Conservation (phyloP, 2,113 vertebrate genomes). For the Perca schrenkii region DNA sequence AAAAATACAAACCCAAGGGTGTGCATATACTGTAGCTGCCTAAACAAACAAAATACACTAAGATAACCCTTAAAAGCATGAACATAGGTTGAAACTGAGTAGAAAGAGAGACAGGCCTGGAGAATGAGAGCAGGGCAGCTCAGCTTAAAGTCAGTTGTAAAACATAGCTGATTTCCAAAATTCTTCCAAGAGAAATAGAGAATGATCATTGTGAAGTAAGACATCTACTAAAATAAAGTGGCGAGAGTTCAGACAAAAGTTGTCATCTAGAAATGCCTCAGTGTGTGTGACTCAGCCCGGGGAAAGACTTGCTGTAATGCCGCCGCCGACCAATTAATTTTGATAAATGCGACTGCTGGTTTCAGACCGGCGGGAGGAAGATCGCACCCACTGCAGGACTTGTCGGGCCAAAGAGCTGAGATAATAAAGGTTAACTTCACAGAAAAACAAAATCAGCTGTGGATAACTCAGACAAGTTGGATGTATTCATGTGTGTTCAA, state of each 20-base stretch:
- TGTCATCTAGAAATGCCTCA: slow-evolving; percentile 42
- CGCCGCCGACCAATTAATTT: slow-evolving; percentile 72
- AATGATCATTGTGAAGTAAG: slow-evolving; percentile 1
- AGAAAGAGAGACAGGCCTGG: neutral
- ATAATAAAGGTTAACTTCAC: slow-evolving; percentile 37
- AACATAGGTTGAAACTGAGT: neutral
- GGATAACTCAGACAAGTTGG: slow-evolving; percentile 10
- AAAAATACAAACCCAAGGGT: neutral
- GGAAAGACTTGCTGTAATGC: slow-evolving; percentile 49
- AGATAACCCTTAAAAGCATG: neutral
- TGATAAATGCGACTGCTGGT: slow-evolving; percentile 71
- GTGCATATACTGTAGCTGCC: neutral
- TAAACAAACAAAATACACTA: neutral
- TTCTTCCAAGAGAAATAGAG: slow-evolving; percentile 3
- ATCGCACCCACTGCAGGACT: neutral
- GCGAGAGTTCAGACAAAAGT: slow-evolving; percentile 49
- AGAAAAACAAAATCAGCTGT: neutral
- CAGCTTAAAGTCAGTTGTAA: neutral
- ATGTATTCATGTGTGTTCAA: neutral
- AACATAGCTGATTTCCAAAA: neutral
- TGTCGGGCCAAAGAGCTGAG: slow-evolving; percentile 28
- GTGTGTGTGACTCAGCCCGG: slow-evolving; percentile 25
- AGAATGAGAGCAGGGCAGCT: neutral
- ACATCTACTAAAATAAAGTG: slow-evolving; percentile 1
- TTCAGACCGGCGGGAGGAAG: slow-evolving; percentile 28